Evolutionary conservation across 2,113 vertebrate genomes (phyloP), one percentile per base, ranked within the genome.

Genomic region (Ranitomeya variabilis): DNA sequence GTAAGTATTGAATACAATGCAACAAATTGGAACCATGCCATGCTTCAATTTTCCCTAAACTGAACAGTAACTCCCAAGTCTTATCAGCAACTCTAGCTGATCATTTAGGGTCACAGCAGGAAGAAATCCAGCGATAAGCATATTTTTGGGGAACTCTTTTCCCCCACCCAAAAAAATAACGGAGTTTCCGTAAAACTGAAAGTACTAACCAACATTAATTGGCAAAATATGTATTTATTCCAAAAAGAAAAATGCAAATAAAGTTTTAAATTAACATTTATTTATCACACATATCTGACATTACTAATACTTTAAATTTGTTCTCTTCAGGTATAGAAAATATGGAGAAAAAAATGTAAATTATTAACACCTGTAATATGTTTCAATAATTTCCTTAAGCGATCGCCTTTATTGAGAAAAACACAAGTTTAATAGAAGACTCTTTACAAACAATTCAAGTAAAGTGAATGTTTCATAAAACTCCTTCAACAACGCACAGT

Each of bases 361-460:
- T 37, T 31, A 26, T 37, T 18, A 52, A 4, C 55, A 26, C 60
- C 52, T 59, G 78, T 59, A 9, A 18, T 19, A 31, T 15, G 9
- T 31, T 82, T 31, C 19, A 78, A 7, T 21, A 31, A 59, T 26
- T 14, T 64, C 8, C 15, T 52, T 67, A 54, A 52, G 37, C 67
- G 21, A 83, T 52, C 82, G 71, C 51, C 51, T 71, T 55, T 13
- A 18, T 55, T 71, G 51, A 55, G 45, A 71, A 55, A 83, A 83
- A 21, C 45, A 15, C 90, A 52, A 89, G 88, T 82, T 92, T 91
- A 90, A 87, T 91, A 52, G 55, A 37, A 62, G 84, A 91, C 91
- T 95, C 93, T 51, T 51, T 93, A 93, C 92, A 93, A 9, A 93
- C 94, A 94, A 95, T 96, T 96, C 95, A 96, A 96, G 95, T 95